phyloP scores from a whole-genome alignment of 2,797 vertebrate species.

The Cephalopachus bancanus region DNA sequence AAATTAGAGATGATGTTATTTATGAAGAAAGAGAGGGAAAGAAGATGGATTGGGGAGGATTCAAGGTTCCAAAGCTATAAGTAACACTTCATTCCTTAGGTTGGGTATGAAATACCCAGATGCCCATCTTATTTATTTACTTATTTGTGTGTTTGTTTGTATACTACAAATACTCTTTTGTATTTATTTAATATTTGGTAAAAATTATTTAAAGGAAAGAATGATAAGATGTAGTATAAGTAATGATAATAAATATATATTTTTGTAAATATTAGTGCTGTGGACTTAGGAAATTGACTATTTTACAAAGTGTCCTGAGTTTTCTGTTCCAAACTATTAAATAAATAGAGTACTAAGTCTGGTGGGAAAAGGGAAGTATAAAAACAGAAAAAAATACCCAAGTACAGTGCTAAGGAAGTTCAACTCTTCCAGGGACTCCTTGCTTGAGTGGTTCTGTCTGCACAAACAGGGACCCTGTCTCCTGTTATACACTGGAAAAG shows the following conservation, averaged over 20 bases:
- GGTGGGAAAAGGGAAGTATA: not conserved
- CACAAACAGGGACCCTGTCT: not conserved
- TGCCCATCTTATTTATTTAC: not conserved
- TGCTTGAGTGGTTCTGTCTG: not conserved
- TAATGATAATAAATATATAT: not conserved
- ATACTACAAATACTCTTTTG: not conserved
- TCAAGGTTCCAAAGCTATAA: not conserved
- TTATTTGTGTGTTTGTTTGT: not conserved
- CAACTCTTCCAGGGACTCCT: not conserved
- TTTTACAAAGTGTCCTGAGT: not conserved
- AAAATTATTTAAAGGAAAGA: constrained; percentile 30
- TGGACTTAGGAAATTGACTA: not conserved
- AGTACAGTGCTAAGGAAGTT: not conserved
- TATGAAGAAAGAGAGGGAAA: not conserved
- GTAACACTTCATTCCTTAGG: not conserved
- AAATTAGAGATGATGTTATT: not conserved
- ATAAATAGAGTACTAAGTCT: not conserved
- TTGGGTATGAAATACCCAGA: not conserved
- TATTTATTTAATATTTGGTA: constrained; percentile 15
- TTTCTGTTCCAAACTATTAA: constrained; percentile 54
- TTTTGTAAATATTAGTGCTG: not conserved
- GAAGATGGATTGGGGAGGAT: not conserved
- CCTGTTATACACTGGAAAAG: not conserved
- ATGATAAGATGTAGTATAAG: not conserved
- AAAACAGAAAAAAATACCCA: not conserved